Percentiles rank a stretch among this genome's conserved stretches.
Evolutionary conservation across 2,113 vertebrate genomes (phyloP).

Genomic region (Sturnira hondurensis): DNA sequence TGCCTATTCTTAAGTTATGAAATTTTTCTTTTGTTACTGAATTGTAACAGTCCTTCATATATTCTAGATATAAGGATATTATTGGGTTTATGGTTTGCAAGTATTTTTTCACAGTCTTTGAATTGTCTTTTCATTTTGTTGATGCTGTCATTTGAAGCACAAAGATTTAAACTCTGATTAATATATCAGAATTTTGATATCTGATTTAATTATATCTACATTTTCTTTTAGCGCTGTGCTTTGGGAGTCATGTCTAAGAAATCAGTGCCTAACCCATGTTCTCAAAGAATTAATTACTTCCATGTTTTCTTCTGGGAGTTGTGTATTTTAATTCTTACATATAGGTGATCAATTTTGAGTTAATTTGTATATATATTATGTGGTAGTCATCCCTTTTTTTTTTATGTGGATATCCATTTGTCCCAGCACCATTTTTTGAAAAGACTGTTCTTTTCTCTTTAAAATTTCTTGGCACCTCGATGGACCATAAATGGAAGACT

Average conservation of each 20-base stretch:
- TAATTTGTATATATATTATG: background rate
- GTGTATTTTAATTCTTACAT: background rate
- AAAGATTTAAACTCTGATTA: background rate
- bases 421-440: background rate
- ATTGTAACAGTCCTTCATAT: background rate
- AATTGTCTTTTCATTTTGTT: background rate
- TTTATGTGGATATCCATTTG: background rate
- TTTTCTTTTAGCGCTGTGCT: background rate
- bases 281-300: background rate
- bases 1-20: background rate
- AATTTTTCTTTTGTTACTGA: background rate
- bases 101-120: background rate
- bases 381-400: background rate
- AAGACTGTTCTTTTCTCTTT: background rate
- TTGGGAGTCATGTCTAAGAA: background rate
- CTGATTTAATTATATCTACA: background rate
- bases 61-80: background rate
- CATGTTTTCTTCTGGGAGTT: background rate
- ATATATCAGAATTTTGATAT: no score
- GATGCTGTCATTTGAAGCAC: background rate
- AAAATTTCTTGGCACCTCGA: background rate
- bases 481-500: background rate
- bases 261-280: background rate
- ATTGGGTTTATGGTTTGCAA: background rate
- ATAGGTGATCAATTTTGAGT: background rate